Conservation (phyloP, 2,797 vertebrate species). For the Pristis pectinata region DNA sequence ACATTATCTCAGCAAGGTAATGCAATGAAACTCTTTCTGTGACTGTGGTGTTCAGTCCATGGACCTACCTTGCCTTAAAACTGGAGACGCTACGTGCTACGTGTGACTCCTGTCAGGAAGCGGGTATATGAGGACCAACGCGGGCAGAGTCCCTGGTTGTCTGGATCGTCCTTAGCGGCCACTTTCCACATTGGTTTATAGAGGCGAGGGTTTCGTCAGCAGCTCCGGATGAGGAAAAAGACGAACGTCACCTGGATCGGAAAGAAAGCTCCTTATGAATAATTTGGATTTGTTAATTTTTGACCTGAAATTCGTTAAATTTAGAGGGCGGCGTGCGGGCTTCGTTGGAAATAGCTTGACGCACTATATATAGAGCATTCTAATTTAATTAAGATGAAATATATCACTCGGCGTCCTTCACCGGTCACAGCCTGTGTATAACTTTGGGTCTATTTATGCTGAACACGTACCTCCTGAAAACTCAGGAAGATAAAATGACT, state of each 20-base stretch:
- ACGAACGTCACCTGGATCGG: neutral
- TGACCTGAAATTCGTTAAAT: constrained; percentile 2
- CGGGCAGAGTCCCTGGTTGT: neutral
- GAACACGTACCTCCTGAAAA: neutral
- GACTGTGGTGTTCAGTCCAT: neutral
- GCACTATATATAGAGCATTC: neutral
- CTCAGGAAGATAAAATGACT: neutral
- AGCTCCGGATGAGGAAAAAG: neutral
- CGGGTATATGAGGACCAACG: neutral
- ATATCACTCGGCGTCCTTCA: neutral
- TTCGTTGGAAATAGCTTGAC: neutral
- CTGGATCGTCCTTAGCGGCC: neutral
- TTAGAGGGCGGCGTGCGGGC: neutral
- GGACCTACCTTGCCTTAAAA: neutral
- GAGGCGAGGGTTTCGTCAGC: neutral
- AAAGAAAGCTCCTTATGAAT: neutral
- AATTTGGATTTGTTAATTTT: neutral
- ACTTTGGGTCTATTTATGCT: constrained; percentile 6
- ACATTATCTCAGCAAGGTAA: neutral
- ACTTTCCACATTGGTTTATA: neutral
- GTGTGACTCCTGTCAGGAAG: neutral
- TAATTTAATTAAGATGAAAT: neutral
- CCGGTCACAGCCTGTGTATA: neutral
- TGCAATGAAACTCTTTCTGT: neutral
- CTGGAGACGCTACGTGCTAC: neutral